These are phyloP conservation scores for Cyaniris semiargus DNA, from an alignment of 2,888 invertebrate species.

Conservation along the genomic window DNA sequence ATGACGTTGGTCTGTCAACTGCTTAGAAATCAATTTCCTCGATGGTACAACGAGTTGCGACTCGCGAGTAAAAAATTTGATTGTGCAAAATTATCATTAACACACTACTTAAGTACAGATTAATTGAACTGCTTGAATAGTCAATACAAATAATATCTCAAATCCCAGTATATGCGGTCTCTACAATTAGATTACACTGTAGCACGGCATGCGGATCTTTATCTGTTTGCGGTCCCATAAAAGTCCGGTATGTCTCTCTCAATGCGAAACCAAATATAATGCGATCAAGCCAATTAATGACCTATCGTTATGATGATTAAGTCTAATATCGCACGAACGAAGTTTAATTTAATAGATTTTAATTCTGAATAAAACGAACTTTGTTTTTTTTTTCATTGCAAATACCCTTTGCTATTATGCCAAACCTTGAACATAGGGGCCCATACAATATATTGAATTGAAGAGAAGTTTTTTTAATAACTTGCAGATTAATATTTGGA, in stretches of 20 bases:
- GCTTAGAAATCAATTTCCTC: too few relatives aligned
- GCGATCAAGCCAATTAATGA: neutral
- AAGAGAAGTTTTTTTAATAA: neutral
- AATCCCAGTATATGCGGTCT: neutral
- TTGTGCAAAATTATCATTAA: too few relatives aligned
- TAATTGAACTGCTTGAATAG: neutral
- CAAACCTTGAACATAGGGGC: neutral
- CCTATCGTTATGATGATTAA: neutral
- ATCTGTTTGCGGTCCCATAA: slow-evolving; percentile 64
- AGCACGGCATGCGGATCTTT: slow-evolving; percentile 53
- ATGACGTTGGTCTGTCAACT: too few relatives aligned
- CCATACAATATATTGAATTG: neutral
- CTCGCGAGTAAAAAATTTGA: too few relatives aligned
- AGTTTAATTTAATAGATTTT: neutral
- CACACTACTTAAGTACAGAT: neutral
- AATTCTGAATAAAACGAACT: slow-evolving; percentile 16
- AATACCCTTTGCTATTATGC: neutral
- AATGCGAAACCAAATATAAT: slow-evolving; percentile 40
- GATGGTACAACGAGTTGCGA: too few relatives aligned
- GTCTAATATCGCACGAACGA: neutral
- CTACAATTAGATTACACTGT: neutral
- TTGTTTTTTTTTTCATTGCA: neutral
- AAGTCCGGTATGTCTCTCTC: slow-evolving; percentile 58
- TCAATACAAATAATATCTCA: neutral
- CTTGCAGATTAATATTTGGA: too few relatives aligned